Base-by-base conservation (phyloP, 2,888 invertebrate species). In the Acanthosepion lycidas region DNA sequence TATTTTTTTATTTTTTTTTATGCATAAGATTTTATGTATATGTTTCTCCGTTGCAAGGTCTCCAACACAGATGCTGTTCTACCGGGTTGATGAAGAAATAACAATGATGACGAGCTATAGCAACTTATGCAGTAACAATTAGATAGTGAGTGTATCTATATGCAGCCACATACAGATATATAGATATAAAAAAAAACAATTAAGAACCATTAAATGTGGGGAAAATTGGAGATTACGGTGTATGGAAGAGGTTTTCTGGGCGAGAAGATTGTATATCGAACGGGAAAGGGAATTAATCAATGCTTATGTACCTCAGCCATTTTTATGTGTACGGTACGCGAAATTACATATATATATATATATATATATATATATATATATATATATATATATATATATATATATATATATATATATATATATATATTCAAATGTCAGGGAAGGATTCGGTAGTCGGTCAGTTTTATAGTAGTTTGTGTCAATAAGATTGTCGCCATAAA, bases 21-120 rank as follows among this genome's bases (percentile, higher is more conserved):
- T 23, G 20, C 23, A 6, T 0, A 23, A 23, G 23, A 4, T n/a
- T 78, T 1, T n/a, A 15, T 78, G 78, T 78, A 78, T 78, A 78
- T n/a, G 78, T 78, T 78, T 78, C 78, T 78, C 78, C n/a, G 78
- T 78, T 78, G 78, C 78, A 78, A 78, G 78, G 78, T 33, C 78
- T 78, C 78, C 78, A 78, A 78, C 78, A 78, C 78, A 78, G 9
- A 33, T 78, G n/a, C 78, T 78, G 78, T 78, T 78, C 78, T 78
- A 78, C 78, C 78, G 78, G 78, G 78, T 78, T 78, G n/a, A 78
- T 78, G 5, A 78, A 78, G 78, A n/a, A 28, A 78, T 78, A 78
- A 78, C 78, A 78, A 78, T 78, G 1, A 78, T 78, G 78, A 78
- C 78, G 78, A 78, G 78, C 78, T 78, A 78, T 78, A 78, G 78